phyloP scores from a whole-genome alignment of 37 sponge, comb jelly and placozoan genomes.

The Eunapius fragilis region DNA sequence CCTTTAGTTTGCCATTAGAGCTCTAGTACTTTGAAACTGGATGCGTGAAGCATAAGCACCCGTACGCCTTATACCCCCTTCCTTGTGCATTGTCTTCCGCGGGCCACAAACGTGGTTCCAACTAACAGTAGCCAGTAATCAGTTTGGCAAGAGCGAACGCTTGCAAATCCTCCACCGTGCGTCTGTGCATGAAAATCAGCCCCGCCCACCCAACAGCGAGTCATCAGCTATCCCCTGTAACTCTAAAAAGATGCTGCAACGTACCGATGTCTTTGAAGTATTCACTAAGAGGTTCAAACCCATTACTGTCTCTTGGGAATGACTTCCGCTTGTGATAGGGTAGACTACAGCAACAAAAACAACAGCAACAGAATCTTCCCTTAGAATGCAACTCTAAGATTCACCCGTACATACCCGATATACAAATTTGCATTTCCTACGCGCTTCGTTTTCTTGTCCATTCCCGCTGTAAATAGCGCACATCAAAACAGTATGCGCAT shows the following conservation, averaged over 20 bases:
- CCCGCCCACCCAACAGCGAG: no score
- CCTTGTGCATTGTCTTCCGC: no score
- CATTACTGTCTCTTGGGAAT: conserved; percentile 30
- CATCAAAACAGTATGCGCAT: not conserved
- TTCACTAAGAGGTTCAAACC: conserved; percentile 25
- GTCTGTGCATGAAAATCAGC: no score
- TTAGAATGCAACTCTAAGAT: not conserved
- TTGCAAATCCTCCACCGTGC: no score
- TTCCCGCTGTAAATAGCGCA: not conserved
- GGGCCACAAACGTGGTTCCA: no score
- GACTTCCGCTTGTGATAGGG: conserved; percentile 16
- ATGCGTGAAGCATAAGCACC: no score
- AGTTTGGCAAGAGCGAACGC: no score
- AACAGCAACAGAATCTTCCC: not conserved
- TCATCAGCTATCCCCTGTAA: no score
- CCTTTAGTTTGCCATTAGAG: no score
- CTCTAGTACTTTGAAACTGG: no score
- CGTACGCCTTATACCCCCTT: no score
- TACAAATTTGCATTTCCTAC: not conserved
- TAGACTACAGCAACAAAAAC: not conserved
- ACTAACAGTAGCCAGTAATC: no score
- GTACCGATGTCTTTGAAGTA: conserved; percentile 1
- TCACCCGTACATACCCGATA: not conserved
- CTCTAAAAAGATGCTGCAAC: not conserved
- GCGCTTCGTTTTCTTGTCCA: not conserved